A percentile compares a stretch with the other conserved stretches of the same genome.
phyloP scores from a whole-genome alignment of 2,113 vertebrate genomes.

The Muntiacus muntjak region DNA sequence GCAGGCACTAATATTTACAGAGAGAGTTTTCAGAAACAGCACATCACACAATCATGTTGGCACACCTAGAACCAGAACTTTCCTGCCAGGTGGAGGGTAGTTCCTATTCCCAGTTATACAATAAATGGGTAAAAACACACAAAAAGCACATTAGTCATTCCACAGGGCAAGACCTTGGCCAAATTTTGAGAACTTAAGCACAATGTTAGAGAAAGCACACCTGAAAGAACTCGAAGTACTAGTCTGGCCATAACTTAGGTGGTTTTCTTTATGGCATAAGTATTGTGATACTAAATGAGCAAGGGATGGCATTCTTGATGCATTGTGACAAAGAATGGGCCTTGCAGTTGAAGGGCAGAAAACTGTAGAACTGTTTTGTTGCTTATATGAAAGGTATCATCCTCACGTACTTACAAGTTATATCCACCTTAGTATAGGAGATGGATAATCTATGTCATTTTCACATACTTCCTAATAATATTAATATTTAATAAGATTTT shows the following conservation, averaged over 20 bases:
- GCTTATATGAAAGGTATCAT: not conserved
- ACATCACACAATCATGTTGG: not conserved
- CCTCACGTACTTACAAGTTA: not conserved
- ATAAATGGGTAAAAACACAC: not conserved
- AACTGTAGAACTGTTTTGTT: not conserved
- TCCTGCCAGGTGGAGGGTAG: rapidly evolving
- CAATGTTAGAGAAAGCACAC: not conserved
- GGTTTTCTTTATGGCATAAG: not conserved
- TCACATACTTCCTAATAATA: not conserved
- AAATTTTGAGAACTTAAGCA: not conserved
- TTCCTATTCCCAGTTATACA: not conserved
- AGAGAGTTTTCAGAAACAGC: not conserved
- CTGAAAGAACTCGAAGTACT: not conserved
- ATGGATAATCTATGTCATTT: not conserved
- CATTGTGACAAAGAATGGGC: not conserved
- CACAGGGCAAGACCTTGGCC: rapidly evolving
- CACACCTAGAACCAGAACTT: not conserved
- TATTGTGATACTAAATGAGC: not conserved
- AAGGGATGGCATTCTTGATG: not conserved
- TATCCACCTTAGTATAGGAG: not conserved
- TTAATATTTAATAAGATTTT: not conserved
- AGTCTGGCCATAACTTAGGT: not conserved
- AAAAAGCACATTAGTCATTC: not conserved
- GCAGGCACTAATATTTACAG: not conserved
- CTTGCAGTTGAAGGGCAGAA: not conserved